Percentiles rank a stretch among this genome's conserved stretches.
phyloP scores from a whole-genome alignment of 2,888 invertebrate species.

The Oxystoma pomonae region DNA sequence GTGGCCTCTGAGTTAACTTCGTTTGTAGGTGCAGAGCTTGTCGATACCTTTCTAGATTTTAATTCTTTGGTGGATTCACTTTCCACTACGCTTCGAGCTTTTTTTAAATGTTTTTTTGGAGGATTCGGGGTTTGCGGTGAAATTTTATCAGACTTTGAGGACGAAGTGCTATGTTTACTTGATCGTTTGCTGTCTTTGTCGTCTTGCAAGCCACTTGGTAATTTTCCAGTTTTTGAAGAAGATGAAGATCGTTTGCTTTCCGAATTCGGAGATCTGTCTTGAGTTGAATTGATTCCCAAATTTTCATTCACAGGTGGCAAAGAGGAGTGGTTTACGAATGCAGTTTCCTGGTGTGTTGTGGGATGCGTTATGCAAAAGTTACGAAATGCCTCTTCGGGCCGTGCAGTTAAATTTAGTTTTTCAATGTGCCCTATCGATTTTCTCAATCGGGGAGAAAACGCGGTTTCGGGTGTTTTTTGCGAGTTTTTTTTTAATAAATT shows the following conservation, averaged over 20 bases:
- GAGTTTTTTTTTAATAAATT: slow-evolving; percentile 16
- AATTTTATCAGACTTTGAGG: slow-evolving; percentile 24
- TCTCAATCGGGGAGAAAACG: slow-evolving; percentile 15
- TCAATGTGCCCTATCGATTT: slow-evolving; percentile 19
- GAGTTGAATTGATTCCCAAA: slow-evolving; percentile 22
- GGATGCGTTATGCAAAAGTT: slow-evolving; percentile 32
- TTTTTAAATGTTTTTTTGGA: slow-evolving; percentile 13
- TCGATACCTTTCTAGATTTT: slow-evolving; percentile 15
- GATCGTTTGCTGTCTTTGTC: slow-evolving; percentile 24
- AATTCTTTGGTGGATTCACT: slow-evolving; percentile 13
- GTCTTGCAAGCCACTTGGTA: slow-evolving; percentile 14
- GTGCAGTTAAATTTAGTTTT: slow-evolving; percentile 16
- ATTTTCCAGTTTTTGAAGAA: slow-evolving; percentile 20
- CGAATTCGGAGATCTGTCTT: slow-evolving; percentile 18
- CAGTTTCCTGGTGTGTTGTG: slow-evolving; percentile 29
- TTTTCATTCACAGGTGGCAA: not conserved
- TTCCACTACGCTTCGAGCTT: slow-evolving; percentile 14
- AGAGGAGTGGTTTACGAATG: slow-evolving; percentile 13
- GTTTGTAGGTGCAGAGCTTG: not conserved
- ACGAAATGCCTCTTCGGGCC: slow-evolving; percentile 25
- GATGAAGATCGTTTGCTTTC: slow-evolving; percentile 26
- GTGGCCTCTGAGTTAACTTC: not conserved
- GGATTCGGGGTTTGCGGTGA: not conserved
- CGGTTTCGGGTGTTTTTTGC: slow-evolving; percentile 5
- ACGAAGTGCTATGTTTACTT: slow-evolving; percentile 29